Percentiles rank a stretch among this genome's conserved stretches.
Evolutionary conservation across 2,888 invertebrate genomes (phyloP).

Genomic region (Drosophila parthenogenetica): DNA sequence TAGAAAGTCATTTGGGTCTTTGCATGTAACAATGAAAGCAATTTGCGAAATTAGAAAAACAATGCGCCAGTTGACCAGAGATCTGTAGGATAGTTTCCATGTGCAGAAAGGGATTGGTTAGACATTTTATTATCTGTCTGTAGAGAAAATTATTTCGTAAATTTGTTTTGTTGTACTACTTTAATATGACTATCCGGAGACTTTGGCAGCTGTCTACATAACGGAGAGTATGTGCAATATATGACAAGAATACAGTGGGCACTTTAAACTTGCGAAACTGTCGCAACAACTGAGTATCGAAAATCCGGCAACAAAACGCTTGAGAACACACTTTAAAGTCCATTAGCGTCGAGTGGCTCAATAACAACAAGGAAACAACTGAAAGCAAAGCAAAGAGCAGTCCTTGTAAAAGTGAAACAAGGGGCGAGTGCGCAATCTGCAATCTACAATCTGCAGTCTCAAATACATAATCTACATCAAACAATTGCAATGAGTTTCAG

Average conservation of each 20-base stretch:
- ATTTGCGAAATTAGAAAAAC: slow-evolving; percentile 73
- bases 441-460: slow-evolving; percentile 14
- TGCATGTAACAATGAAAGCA: slow-evolving; percentile 50
- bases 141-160: slow-evolving; percentile 35
- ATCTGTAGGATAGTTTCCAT: slow-evolving; percentile 11
- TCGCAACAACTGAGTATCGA: not conserved
- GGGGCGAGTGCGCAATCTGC: slow-evolving; percentile 43
- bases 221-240: slow-evolving; percentile 64
- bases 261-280: slow-evolving; percentile 50
- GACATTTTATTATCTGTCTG: slow-evolving; percentile 65
- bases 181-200: slow-evolving; percentile 31
- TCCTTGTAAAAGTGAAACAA: slow-evolving; percentile 22
- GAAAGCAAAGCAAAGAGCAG: slow-evolving; percentile 10
- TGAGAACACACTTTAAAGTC: slow-evolving; percentile 80
- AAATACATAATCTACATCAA: slow-evolving; percentile 24
- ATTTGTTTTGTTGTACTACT: slow-evolving; percentile 17
- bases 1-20: slow-evolving; percentile 36
- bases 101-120: slow-evolving; percentile 18
- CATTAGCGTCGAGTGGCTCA: slow-evolving; percentile 72
- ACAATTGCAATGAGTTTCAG: slow-evolving; percentile 36
- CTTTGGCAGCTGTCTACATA: slow-evolving; percentile 43
- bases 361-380: slow-evolving; percentile 30
- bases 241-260: slow-evolving; percentile 44
- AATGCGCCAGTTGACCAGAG: slow-evolving; percentile 36
- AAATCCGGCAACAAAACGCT: slow-evolving; percentile 47